Evolutionary conservation across 2,888 invertebrate species (phyloP).

Genomic region (Achlya flavicornis): DNA sequence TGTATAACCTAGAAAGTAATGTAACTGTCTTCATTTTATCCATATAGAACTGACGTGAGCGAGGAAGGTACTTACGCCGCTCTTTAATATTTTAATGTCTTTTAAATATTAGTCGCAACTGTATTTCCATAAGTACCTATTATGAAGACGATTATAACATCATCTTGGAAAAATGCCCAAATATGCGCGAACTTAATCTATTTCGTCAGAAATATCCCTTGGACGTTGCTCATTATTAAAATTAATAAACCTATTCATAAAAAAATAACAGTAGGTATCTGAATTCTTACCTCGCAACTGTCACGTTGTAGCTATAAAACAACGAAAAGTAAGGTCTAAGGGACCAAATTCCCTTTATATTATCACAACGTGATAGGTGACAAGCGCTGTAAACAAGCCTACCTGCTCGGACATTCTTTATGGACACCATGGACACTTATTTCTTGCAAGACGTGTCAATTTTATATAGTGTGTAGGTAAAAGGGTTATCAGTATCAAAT

Average conservation of each 20-base stretch:
- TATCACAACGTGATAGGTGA: conserved; percentile 27
- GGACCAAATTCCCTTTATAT: conserved; percentile 28
- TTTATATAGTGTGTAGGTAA: background rate
- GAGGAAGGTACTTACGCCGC: too few species aligned
- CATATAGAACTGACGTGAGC: too few species aligned
- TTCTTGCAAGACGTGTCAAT: background rate
- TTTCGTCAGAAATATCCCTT: background rate
- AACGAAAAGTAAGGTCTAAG: conserved; percentile 29
- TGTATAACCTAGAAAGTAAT: too few species aligned
- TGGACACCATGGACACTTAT: background rate
- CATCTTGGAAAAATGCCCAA: too few species aligned
- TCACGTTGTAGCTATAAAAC: conserved; percentile 22
- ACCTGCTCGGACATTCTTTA: conserved; percentile 2
- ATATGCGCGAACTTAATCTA: too few species aligned
- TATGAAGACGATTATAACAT: too few species aligned
- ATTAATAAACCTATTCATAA: background rate
- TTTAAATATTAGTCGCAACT: too few species aligned
- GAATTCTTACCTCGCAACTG: background rate
- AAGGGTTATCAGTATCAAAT: background rate
- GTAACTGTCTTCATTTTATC: too few species aligned
- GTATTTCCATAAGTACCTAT: too few species aligned
- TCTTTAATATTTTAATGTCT: too few species aligned
- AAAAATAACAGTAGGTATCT: background rate
- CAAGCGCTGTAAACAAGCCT: conserved; percentile 24
- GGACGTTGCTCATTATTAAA: background rate